Percentiles rank a stretch among this genome's conserved stretches.
phyloP scores from a whole-genome alignment of 2,797 vertebrate species.

The Epinephelus coioides region DNA sequence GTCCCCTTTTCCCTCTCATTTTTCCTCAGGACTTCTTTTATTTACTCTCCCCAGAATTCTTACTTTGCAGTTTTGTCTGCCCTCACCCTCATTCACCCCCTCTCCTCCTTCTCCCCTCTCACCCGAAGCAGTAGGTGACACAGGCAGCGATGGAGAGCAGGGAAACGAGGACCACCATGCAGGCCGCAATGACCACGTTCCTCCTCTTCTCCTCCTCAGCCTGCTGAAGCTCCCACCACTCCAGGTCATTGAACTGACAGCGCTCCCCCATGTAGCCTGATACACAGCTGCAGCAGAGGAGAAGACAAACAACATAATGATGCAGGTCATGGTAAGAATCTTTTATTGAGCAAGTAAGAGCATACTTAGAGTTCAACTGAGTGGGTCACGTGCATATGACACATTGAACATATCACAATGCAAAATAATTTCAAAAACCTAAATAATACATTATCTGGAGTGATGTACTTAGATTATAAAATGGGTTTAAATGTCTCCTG shows the following conservation, averaged over 20 bases:
- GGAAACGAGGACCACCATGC: constrained; percentile 78
- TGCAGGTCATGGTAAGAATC: neutral
- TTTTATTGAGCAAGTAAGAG: neutral
- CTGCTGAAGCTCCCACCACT: constrained; percentile 92
- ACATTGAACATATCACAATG: neutral
- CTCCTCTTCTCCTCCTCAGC: constrained; percentile 83
- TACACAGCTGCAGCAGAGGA: constrained; percentile 84
- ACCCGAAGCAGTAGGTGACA: constrained; percentile 89
- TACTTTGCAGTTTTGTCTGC: neutral
- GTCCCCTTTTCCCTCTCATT: no score
- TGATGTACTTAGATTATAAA: neutral
- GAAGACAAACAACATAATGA: neutral
- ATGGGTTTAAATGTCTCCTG: neutral
- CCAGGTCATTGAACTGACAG: constrained; percentile 93
- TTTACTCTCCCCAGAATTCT: neutral
- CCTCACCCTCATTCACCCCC: neutral
- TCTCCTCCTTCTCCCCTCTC: constrained; percentile 36
- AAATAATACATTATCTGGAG: neutral
- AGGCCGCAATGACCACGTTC: constrained; percentile 79
- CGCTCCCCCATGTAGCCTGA: constrained; percentile 91
- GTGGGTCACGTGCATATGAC: neutral
- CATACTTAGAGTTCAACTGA: neutral
- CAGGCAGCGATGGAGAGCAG: constrained; percentile 85
- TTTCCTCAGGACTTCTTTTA: neutral
- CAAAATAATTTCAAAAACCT: neutral